Base-by-base conservation (phyloP, 2,888 invertebrate genomes). In the Timandra comae region DNA sequence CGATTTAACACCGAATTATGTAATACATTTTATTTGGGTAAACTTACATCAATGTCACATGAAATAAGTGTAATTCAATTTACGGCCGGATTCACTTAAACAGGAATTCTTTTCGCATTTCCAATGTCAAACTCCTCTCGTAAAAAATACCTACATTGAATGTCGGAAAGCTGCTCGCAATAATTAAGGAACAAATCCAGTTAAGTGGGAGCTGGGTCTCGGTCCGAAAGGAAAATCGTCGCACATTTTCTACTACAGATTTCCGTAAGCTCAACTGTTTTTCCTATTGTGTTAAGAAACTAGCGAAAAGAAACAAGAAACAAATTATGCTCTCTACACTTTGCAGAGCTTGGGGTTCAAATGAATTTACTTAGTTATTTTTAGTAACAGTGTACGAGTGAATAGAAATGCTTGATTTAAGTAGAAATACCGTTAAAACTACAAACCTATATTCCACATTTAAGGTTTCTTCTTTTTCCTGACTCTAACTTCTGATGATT, bases 111-210 rank as follows among this genome's bases (percentile, higher is more conserved):
- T 33, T 16, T 27, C 30, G 35, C 24, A 37, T 44, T 39, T 27
- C 16, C 29, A 25, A 35, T 38, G 44, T 37, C 30, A 35, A 38
- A 39, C 19, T 28, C 34, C 24, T 32, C 32, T 29, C 33, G 29
- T 23, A 35, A 32, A 39, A 41, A 42, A n/a, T n/a, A n/a, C n/a
- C 35, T 35, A 40, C 41, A 27, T 25, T 30, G 27, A 35, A n/a
- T n/a, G 33, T 27, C 38, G 24, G 28, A 25, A 39, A 30, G 35
- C 35, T 34, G 37, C 33, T 33, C 23, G 27, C 30, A 29, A 38
- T 39, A 48, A 48, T 48, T 45, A 43, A 43, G 38, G 41, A 40
- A 41, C 39, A 40, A 43, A 45, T 45, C 41, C 43, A 41, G 45
- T 43, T 43, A 37, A 38, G 43, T 29, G 29, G 38, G 41, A 41